Evolutionary conservation across 2,888 invertebrate genomes (phyloP).

Genomic region (Dione vanillae): DNA sequence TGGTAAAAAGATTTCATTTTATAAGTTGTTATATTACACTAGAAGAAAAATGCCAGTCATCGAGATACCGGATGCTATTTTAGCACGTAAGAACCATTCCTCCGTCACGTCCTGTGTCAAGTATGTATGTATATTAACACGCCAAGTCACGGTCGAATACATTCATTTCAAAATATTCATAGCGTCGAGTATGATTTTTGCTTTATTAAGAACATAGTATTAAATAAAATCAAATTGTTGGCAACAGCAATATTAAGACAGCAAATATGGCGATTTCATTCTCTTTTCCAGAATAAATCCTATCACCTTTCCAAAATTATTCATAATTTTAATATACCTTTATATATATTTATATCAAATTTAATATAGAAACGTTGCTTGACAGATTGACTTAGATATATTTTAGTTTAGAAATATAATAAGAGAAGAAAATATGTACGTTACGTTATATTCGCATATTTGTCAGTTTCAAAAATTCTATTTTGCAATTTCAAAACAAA

Average conservation of each 20-base stretch:
- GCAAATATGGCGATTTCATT: conserved; percentile 18
- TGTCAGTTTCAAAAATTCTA: too few species aligned
- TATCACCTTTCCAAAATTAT: conserved; percentile 36
- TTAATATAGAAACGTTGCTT: neutral
- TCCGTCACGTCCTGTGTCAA: conserved; percentile 31
- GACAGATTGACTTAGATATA: neutral
- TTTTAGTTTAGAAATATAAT: neutral
- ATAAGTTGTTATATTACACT: neutral
- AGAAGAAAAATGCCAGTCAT: conserved; percentile 8
- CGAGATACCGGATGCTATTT: conserved; percentile 2
- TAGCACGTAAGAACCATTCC: conserved; percentile 13
- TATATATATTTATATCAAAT: conserved; percentile 25
- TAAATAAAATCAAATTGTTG: conserved; percentile 26
- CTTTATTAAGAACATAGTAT: conserved; percentile 9
- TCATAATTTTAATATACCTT: too few species aligned
- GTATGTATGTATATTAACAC: conserved; percentile 30
- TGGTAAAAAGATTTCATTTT: too few species aligned
- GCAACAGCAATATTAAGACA: conserved; percentile 14
- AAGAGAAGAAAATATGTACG: neutral
- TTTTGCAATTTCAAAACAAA: too few species aligned
- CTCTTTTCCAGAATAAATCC: conserved; percentile 29
- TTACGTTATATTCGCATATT: too few species aligned
- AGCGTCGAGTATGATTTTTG: conserved; percentile 18
- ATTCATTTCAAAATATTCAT: conserved; percentile 33
- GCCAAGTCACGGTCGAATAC: conserved; percentile 25